Percentiles rank a stretch among this genome's conserved stretches.
phyloP scores from a whole-genome alignment of 2,888 invertebrate species.

The Epirrhoe alternata region DNA sequence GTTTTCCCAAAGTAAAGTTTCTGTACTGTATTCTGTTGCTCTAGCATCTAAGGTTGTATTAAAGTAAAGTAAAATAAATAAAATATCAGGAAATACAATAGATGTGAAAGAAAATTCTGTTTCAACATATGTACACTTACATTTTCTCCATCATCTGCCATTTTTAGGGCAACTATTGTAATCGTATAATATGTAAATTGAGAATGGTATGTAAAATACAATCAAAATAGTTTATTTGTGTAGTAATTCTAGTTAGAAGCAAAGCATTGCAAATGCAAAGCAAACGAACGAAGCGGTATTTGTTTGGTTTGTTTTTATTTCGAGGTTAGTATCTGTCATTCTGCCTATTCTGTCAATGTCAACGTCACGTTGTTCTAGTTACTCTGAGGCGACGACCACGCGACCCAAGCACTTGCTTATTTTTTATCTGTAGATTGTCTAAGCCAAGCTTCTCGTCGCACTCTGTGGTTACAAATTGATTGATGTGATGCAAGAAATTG shows the following conservation, averaged over 20 bases:
- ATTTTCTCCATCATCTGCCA: constrained; percentile 80
- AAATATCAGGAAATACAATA: not conserved
- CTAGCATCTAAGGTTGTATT: too few species aligned
- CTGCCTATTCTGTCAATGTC: not conserved
- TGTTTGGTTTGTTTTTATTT: not conserved
- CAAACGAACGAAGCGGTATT: not conserved
- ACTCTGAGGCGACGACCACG: too few species aligned
- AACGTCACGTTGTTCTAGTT: too few species aligned
- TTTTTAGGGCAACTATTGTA: constrained; percentile 36
- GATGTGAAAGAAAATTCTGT: not conserved
- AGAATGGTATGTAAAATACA: not conserved
- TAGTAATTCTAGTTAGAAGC: too few species aligned
- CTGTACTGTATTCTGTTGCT: too few species aligned
- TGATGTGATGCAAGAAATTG: not conserved
- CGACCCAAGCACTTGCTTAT: too few species aligned
- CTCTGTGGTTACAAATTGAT: not conserved
- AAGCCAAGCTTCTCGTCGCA: too few species aligned
- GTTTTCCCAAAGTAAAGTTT: not conserved
- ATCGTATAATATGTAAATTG: not conserved
- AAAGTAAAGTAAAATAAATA: not conserved
- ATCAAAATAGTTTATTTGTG: not conserved
- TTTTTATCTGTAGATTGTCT: too few species aligned
- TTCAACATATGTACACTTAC: constrained; percentile 58
- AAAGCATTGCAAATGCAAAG: too few species aligned
- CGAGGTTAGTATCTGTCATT: not conserved